phyloP scores from a whole-genome alignment of 2,888 invertebrate genomes.

The Eristalis tenax region DNA sequence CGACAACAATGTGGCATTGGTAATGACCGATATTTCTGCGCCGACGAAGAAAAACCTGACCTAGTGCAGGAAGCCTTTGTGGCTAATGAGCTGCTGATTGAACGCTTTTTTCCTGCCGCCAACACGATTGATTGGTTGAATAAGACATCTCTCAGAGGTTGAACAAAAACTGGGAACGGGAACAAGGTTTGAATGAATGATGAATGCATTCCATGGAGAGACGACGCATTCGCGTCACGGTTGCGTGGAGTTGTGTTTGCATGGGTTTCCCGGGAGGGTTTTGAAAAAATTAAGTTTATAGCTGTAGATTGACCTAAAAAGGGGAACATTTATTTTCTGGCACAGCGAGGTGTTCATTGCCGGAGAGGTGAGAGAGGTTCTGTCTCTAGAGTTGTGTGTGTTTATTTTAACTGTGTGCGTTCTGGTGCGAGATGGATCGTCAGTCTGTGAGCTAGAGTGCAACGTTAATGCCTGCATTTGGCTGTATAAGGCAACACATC shows the following conservation, averaged over 20 bases:
- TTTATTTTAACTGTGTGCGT: no score
- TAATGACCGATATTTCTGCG: constrained; percentile 52
- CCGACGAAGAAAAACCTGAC: constrained; percentile 17
- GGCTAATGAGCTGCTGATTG: constrained; percentile 36
- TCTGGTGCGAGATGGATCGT: no score
- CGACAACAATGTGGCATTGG: constrained; percentile 16
- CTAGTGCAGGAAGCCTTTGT: constrained; percentile 48
- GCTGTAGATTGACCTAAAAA: background rate
- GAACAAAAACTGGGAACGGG: background rate
- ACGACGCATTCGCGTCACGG: background rate
- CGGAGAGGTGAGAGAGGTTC: no score
- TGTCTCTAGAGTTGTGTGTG: no score
- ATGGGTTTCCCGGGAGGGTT: background rate
- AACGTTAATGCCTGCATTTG: no score
- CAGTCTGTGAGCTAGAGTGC: no score
- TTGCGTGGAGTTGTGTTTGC: background rate
- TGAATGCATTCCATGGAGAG: background rate
- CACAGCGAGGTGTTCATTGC: no score
- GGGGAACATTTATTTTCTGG: background rate
- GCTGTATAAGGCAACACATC: no score
- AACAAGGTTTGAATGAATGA: background rate
- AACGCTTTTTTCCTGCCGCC: background rate
- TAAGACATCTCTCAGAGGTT: background rate
- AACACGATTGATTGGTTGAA: background rate
- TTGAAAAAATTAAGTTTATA: background rate